A percentile compares a stretch with the other conserved stretches of the same genome.
Evolutionary conservation across 1,140 invertebrate species (phyloP).

Genomic region (Ectropis grisescens): DNA sequence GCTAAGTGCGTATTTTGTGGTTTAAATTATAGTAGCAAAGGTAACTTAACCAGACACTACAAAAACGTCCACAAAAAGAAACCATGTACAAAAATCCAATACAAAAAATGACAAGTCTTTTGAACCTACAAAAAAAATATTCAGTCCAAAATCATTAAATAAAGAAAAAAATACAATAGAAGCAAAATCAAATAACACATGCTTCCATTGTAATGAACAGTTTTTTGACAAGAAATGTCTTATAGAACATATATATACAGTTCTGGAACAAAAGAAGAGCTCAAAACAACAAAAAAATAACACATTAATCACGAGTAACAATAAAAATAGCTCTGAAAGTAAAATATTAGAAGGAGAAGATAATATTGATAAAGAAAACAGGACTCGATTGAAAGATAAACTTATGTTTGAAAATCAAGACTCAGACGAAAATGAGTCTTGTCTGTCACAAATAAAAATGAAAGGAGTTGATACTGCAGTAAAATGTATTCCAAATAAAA

Average conservation of each 20-base stretch:
- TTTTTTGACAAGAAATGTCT: slow-evolving; percentile 27
- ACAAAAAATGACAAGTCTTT: too few species aligned
- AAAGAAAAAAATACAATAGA: slow-evolving; percentile 4
- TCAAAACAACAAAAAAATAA: too few species aligned
- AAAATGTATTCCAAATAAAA: too few species aligned
- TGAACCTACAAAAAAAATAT: not conserved
- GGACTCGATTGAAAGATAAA: too few species aligned
- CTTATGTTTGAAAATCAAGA: too few species aligned
- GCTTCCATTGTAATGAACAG: slow-evolving; percentile 31
- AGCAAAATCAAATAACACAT: slow-evolving; percentile 8
- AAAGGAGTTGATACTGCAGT: too few species aligned
- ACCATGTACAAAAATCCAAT: not conserved
- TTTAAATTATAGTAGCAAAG: not conserved
- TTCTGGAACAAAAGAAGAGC: slow-evolving; percentile 19
- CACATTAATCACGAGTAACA: too few species aligned
- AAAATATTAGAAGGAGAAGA: too few species aligned
- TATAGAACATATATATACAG: slow-evolving; percentile 41
- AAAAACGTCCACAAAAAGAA: not conserved
- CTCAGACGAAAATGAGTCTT: too few species aligned
- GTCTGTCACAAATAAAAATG: too few species aligned
- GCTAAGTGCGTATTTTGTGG: slow-evolving; percentile 15
- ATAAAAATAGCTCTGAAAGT: too few species aligned
- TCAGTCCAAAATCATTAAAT: not conserved
- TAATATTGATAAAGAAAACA: too few species aligned
- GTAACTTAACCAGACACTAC: slow-evolving; percentile 1